A percentile compares a stretch with the other conserved stretches of the same genome.
Evolutionary conservation across 2,113 vertebrate species (phyloP).

Genomic region (Archilochus colubris): DNA sequence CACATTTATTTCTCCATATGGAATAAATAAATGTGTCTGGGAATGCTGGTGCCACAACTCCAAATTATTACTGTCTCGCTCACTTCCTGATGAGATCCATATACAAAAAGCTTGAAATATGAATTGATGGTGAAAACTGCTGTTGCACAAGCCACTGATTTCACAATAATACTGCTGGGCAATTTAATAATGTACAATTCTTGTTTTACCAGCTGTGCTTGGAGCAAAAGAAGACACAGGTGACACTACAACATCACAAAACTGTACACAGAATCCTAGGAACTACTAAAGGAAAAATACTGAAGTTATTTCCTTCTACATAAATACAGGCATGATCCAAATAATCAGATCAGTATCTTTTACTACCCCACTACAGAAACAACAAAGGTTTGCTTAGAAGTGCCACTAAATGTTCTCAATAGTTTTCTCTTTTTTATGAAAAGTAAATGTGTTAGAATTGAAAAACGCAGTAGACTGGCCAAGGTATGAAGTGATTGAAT

Average conservation of each 20-base stretch:
- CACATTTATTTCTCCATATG: slow-evolving; percentile 15
- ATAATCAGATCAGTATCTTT: neutral
- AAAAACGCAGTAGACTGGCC: neutral
- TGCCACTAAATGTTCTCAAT: neutral
- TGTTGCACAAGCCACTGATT: neutral
- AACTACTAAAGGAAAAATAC: neutral
- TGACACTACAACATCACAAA: neutral
- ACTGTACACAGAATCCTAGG: neutral
- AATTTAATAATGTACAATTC: neutral
- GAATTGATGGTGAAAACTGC: neutral
- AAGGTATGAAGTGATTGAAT: neutral
- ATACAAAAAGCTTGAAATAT: neutral
- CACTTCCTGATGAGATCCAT: slow-evolving; percentile 40
- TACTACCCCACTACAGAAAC: neutral
- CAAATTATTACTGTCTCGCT: slow-evolving; percentile 23
- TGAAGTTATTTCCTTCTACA: neutral
- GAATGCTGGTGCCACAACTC: slow-evolving; percentile 18
- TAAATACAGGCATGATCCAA: neutral
- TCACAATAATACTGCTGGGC: neutral
- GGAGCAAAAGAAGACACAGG: neutral
- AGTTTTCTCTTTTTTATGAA: neutral
- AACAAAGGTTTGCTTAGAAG: neutral
- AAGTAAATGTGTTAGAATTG: neutral
- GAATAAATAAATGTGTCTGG: slow-evolving; percentile 40
- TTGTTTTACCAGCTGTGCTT: neutral